phyloP scores from a whole-genome alignment of 2,888 invertebrate genomes.

The Trachelus troglodyta region DNA sequence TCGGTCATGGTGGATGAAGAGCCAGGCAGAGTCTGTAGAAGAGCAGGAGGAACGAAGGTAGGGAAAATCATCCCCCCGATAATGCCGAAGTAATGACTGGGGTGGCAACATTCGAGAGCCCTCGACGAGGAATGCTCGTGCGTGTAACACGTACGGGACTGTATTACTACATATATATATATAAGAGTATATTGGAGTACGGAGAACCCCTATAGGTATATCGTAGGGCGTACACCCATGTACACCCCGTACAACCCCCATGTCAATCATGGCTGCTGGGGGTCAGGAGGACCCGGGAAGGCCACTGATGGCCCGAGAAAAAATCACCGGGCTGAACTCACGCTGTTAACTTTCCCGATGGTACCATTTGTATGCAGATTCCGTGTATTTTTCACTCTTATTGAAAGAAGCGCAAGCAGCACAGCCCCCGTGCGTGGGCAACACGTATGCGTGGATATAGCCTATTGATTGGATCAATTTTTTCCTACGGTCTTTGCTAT shows the following conservation, averaged over 20 bases:
- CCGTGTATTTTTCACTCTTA: conserved; percentile 22
- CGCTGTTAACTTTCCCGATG: conserved; percentile 23
- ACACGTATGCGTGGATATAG: too few species aligned
- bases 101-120: conserved; percentile 60
- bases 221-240: not conserved
- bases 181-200: not conserved
- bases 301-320: conserved; percentile 18
- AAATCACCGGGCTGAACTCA: conserved; percentile 23
- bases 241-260: conserved; percentile 8
- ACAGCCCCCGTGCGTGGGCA: too few species aligned
- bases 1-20: conserved; percentile 11
- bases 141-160: conserved; percentile 4
- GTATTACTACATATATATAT: not conserved
- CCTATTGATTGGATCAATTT: too few species aligned
- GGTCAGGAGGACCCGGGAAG: conserved; percentile 15
- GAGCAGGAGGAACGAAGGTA: conserved; percentile 27
- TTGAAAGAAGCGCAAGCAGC: too few species aligned
- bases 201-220: conserved; percentile 14
- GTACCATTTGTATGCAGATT: conserved; percentile 45
- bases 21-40: conserved; percentile 25
- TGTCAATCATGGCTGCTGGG: conserved; percentile 44
- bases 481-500: too few species aligned
- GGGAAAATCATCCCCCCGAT: conserved; percentile 58
- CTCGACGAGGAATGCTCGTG: conserved; percentile 33
- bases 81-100: conserved; percentile 63